Conservation (phyloP, 2,113 vertebrate species). For the Parotia lawesii region DNA sequence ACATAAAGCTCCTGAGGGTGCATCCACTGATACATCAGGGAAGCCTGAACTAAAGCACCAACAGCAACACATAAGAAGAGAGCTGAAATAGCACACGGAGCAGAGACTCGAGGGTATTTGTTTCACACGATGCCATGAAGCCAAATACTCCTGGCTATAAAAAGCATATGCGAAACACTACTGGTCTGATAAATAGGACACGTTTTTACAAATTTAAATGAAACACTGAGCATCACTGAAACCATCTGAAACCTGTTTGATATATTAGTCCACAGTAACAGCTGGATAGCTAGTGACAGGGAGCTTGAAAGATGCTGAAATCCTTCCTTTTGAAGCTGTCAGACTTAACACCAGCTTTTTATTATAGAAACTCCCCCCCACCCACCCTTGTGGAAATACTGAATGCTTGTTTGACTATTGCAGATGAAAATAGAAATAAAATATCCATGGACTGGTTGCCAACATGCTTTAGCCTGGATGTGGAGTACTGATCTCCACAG, state of each 20-base stretch:
- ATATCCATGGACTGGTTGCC: neutral
- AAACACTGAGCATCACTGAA: neutral
- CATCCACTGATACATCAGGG: neutral
- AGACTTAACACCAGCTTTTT: neutral
- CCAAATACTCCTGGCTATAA: conserved; percentile 45
- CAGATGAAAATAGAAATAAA: neutral
- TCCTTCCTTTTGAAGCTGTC: neutral
- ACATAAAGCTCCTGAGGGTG: neutral
- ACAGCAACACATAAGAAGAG: neutral
- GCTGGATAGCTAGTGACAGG: neutral
- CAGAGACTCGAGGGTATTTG: neutral
- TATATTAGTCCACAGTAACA: neutral
- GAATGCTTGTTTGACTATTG: neutral
- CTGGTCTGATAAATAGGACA: conserved; percentile 6
- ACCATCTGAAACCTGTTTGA: neutral
- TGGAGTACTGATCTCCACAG: neutral
- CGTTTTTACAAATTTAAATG: neutral
- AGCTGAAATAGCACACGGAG: neutral
- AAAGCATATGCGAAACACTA: neutral
- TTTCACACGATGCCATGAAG: neutral
- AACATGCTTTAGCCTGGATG: neutral
- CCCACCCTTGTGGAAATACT: neutral
- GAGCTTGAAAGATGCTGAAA: neutral
- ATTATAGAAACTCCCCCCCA: neutral
- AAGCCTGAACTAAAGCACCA: neutral